These are phyloP conservation scores for Lottia gigantea DNA, from an alignment of 2,888 invertebrate genomes.

Conservation along the genomic window DNA sequence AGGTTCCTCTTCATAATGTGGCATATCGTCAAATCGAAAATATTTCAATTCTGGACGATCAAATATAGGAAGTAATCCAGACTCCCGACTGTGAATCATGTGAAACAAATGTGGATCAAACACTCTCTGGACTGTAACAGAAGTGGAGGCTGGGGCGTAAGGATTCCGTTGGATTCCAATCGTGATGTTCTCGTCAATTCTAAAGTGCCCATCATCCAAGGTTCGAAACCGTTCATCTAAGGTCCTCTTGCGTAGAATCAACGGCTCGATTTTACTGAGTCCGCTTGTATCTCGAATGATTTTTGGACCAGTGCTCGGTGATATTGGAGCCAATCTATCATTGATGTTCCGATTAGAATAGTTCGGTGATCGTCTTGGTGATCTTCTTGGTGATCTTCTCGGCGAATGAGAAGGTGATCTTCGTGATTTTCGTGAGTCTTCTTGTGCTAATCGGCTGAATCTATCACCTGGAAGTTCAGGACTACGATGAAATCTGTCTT, in stretches of 20 bases:
- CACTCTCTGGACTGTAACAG: background rate
- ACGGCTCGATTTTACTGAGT: background rate
- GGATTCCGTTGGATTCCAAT: background rate
- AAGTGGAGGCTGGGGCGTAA: background rate
- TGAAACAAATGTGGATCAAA: background rate
- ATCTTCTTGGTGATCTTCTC: background rate
- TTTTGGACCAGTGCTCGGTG: background rate
- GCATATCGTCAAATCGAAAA: slow-evolving; percentile 3
- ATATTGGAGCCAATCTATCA: background rate
- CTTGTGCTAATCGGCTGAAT: no score
- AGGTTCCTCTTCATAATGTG: background rate
- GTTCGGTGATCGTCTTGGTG: background rate
- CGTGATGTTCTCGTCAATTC: slow-evolving; percentile 1
- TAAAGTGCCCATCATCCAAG: background rate
- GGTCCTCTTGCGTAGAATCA: background rate
- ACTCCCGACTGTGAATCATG: background rate
- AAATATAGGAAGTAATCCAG: background rate
- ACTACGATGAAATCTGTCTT: background rate
- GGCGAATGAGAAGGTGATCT: no score
- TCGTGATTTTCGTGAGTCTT: no score
- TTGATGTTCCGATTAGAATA: background rate
- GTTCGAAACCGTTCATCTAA: background rate
- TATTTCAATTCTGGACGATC: slow-evolving; percentile 1
- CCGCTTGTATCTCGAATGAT: background rate
- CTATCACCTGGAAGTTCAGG: no score